phyloP scores from a whole-genome alignment of 2,797 vertebrate species.

The Sphaeramia orbicularis region DNA sequence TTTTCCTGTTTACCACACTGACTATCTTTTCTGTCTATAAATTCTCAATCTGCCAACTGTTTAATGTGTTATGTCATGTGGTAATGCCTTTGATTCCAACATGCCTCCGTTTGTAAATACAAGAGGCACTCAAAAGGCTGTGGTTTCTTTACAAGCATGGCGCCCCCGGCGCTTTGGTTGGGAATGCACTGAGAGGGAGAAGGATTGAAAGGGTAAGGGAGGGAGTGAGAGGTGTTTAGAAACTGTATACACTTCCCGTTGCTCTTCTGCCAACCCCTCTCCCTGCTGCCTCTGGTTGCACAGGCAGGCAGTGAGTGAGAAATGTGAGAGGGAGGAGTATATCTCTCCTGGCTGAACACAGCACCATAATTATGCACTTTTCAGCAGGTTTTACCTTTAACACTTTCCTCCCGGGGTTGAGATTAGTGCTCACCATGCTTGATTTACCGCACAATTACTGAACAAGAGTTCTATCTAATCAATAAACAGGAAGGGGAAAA shows the following conservation, averaged over 20 bases:
- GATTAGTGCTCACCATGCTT: conserved; percentile 79
- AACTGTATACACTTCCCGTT: conserved; percentile 82
- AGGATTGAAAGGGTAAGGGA: conserved; percentile 74
- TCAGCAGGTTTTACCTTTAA: conserved; percentile 84
- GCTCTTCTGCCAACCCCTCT: conserved; percentile 78
- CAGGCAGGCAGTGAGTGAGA: conserved; percentile 76
- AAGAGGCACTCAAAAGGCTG: conserved; percentile 97
- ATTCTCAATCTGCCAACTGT: conserved; percentile 96
- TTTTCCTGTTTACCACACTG: conserved; percentile 88
- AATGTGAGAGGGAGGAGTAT: conserved; percentile 80
- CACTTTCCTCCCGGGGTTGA: conserved; percentile 80
- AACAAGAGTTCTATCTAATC: conserved; percentile 80
- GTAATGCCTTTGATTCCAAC: conserved; percentile 99
- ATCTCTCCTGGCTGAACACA: conserved; percentile 74
- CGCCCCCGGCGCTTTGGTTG: conserved; percentile 94
- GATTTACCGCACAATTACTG: conserved; percentile 83
- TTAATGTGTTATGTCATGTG: conserved; percentile 99
- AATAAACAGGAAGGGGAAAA: conserved; percentile 80
- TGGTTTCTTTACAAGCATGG: conserved; percentile 94
- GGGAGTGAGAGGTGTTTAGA: conserved; percentile 79
- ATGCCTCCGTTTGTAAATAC: conserved; percentile 99
- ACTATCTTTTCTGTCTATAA: conserved; percentile 90
- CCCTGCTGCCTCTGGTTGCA: conserved; percentile 70
- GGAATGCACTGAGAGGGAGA: conserved; percentile 83
- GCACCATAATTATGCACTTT: conserved; percentile 80